Base-by-base conservation (phyloP, 2,797 vertebrate species). In the Arnoldichthys spilopterus region DNA sequence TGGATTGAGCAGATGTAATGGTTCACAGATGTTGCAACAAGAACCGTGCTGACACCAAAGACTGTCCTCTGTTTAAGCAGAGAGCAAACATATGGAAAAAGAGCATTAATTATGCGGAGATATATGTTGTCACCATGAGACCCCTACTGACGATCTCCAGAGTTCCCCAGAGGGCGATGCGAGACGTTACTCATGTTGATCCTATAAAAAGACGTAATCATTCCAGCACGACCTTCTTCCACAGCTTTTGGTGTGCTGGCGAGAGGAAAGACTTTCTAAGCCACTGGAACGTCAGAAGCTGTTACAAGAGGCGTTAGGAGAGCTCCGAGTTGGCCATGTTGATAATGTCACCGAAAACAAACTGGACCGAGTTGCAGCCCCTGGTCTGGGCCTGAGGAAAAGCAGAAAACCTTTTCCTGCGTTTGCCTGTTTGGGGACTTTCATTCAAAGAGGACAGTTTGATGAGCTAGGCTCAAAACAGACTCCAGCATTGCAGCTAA, bases 61-160 rank as follows among this genome's bases (percentile, higher is more conserved):
- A 70, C 77, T 64, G 77, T 85, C 74, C 56, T 73, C 26, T 66
- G 24, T 51, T 72, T 78, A 24, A 70, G 61, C 30, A 28, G 85
- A 92, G 89, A 79, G 66, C 64, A 78, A 82, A 77, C 79, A 76
- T 84, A 81, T 83, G 85, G 80, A 76, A 62, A 74, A 32, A 13
- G 59, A 73, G 81, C 87, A 90, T 86, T 87, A 87, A 87, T 89
- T 90, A 84, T 86, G 86, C 74, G 76, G 85, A 88, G 90, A 91
- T 89, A 88, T 87, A 86, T 80, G 64, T 69, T 88, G 87, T 90
- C 89, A 90, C 85, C 78, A 62, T 66, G 79, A 40, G 67, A 77
- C 78, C 40, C 0, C 45, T 86, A 72, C 77, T 85, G 88, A 89
- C 85, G 62, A 78, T 81, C 77, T 45, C 76, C 68, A 77, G 68